Percentiles rank a stretch among this genome's conserved stretches.
phyloP scores from a whole-genome alignment of 2,113 vertebrate species.

The Etheostoma cragini region DNA sequence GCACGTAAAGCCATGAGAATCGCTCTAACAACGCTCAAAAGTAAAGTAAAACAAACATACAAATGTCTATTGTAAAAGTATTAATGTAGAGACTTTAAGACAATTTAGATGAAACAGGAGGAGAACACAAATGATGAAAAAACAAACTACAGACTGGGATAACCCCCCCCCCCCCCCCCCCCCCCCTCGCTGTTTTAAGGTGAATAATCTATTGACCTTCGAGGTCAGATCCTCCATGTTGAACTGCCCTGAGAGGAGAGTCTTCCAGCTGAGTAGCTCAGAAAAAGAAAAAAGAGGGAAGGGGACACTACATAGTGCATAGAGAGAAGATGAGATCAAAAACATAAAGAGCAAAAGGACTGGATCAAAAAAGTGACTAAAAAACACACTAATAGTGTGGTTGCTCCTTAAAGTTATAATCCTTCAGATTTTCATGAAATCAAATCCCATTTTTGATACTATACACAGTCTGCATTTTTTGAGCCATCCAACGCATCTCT shows the following conservation, averaged over 20 bases:
- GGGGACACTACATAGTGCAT: background rate
- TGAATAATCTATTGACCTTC: conserved; percentile 30
- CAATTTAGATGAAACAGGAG: background rate
- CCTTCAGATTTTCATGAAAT: background rate
- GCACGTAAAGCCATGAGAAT: conserved; percentile 58
- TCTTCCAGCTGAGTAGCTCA: conserved; percentile 22
- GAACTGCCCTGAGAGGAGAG: conserved; percentile 13
- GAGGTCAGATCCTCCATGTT: conserved; percentile 43
- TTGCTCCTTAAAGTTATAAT: background rate
- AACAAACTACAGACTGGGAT: background rate
- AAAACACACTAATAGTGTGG: background rate
- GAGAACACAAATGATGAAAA: background rate
- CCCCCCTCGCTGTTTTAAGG: background rate
- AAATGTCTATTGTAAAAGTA: background rate
- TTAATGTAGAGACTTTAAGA: background rate
- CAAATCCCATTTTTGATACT: background rate
- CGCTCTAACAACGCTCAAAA: background rate
- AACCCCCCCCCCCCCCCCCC: too few relatives aligned
- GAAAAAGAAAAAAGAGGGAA: background rate
- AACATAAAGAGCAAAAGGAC: background rate
- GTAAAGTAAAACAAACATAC: conserved; percentile 10
- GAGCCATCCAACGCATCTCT: background rate
- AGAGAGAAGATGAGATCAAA: conserved; percentile 10
- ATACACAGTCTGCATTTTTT: background rate
- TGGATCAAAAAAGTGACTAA: background rate